Percentiles rank a stretch among this genome's conserved stretches.
Evolutionary conservation across 1,140 invertebrate species (phyloP).

Genomic region (Agraylea sexmaculata): DNA sequence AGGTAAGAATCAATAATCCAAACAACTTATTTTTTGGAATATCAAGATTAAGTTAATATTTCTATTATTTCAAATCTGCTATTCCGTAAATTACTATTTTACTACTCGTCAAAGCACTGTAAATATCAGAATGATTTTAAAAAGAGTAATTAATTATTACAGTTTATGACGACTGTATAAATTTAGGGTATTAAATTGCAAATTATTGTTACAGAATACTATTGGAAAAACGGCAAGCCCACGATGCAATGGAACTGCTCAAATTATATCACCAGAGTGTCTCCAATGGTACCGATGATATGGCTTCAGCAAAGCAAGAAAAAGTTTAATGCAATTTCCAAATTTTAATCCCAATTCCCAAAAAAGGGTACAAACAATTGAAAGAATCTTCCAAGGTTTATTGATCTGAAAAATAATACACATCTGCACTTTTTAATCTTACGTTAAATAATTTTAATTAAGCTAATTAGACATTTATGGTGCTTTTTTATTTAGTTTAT

Average conservation of each 20-base stretch:
- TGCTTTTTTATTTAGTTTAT: not conserved
- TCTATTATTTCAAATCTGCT: not conserved
- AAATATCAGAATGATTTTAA: too few relatives aligned
- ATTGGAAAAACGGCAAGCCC: slow-evolving; percentile 67
- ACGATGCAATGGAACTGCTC: slow-evolving; percentile 70
- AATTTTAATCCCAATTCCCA: too few relatives aligned
- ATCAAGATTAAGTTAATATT: not conserved
- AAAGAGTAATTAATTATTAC: too few relatives aligned
- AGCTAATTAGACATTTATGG: slow-evolving; percentile 1
- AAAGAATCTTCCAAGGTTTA: slow-evolving; percentile 13
- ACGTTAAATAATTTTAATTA: too few relatives aligned
- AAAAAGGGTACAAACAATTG: too few relatives aligned
- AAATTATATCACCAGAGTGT: slow-evolving; percentile 44
- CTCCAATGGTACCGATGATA: slow-evolving; percentile 36
- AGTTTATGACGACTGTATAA: too few relatives aligned
- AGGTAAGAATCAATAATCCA: slow-evolving; percentile 46
- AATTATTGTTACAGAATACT: slow-evolving; percentile 40
- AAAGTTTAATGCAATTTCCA: too few relatives aligned
- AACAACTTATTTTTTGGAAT: too few relatives aligned
- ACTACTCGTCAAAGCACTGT: too few relatives aligned
- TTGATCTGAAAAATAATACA: too few relatives aligned
- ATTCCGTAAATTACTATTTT: not conserved
- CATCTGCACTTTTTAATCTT: too few relatives aligned
- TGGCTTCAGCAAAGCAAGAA: slow-evolving; percentile 32
- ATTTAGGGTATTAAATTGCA: too few relatives aligned